Base-by-base conservation (phyloP, 2,113 vertebrate species). In the Pongo abelii region DNA sequence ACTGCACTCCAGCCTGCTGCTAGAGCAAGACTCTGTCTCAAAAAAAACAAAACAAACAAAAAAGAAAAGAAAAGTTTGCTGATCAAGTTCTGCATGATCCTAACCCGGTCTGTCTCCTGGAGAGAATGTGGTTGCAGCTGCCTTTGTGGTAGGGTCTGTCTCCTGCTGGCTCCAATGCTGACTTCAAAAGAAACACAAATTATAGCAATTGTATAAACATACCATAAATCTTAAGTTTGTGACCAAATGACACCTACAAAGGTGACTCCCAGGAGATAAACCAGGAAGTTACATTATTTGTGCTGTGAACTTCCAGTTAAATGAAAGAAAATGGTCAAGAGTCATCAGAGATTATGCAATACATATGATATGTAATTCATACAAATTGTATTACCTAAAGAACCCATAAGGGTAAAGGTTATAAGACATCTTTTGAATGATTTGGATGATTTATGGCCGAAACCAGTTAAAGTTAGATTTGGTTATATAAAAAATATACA, bases 271-370 rank as follows among this genome's bases (percentile, higher is more conserved):
- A 89, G 27, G 59, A 78, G 48, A 61, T 20, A 89, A 61, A 48
- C 30, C 50, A 77, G 84, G 40, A 96, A 96, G 86, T 64, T 74
- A 67, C 22, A 81, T 94, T 89, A 70, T 91, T 72, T 93, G 38
- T 64, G 57, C 35, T 93, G 5, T n/a, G 35, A 80, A 86, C 84
- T 93, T 96, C 94, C 50, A 55, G 22, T 81, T 43, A 87, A 97
- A 52, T n/a, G 35, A 93, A 87, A 84, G 16, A 80, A 69, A 70
- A 43, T 78, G 50, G 30, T 67, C 32, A 69, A 67, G 32, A 84
- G 75, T 78, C 20, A 52, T 57, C 25, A 90, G 46, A 94, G 48
- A 32, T 40, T 59, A 40, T 35, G 6, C 1, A 50, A 64, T 70
- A 6, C 18, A 9, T 32, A 17, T 35, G 46, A 22, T 35, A 70